A percentile compares a stretch with the other conserved stretches of the same genome.
These are phyloP conservation scores for Circaetus cinerascens DNA, from an alignment of 2,113 vertebrate genomes.

Conservation along the genomic window DNA sequence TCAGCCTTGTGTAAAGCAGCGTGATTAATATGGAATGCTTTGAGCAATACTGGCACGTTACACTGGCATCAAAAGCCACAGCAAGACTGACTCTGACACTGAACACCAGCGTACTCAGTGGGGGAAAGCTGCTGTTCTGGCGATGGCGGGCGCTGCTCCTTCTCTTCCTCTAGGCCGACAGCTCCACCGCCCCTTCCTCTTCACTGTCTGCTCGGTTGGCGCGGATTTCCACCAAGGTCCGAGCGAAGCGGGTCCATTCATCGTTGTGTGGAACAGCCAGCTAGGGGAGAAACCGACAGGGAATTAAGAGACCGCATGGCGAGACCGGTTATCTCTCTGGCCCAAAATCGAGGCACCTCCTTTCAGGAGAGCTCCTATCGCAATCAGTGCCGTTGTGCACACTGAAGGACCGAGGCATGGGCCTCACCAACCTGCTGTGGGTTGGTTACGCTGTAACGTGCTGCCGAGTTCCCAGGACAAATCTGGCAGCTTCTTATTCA, in stretches of 20 bases:
- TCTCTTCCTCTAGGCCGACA: conserved; percentile 74
- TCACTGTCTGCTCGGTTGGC: conserved; percentile 93
- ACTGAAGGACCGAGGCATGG: accelerated
- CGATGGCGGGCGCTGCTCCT: not conserved
- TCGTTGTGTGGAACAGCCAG: conserved; percentile 89
- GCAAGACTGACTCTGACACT: conserved; percentile 28
- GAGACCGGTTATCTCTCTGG: accelerated
- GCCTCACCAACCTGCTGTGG: accelerated
- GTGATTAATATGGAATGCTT: conserved; percentile 18
- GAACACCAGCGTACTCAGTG: not conserved
- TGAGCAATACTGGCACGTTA: conserved; percentile 45
- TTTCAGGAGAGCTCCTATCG: accelerated
- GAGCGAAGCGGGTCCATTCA: conserved; percentile 90
- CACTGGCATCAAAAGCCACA: conserved; percentile 50
- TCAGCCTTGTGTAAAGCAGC: conserved; percentile 41
- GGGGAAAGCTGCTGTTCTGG: not conserved
- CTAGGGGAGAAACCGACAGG: conserved; percentile 65
- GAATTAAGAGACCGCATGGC: not conserved
- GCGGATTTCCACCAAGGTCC: conserved; percentile 92
- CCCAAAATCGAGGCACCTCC: not conserved
- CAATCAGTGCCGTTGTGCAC: accelerated
- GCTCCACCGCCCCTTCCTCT: conserved; percentile 87
- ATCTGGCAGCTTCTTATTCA: not conserved
- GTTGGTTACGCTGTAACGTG: accelerated
- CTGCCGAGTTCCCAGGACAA: not conserved